Conservation (phyloP, 2,888 invertebrate genomes). For the Lamellibrachia satsuma region DNA sequence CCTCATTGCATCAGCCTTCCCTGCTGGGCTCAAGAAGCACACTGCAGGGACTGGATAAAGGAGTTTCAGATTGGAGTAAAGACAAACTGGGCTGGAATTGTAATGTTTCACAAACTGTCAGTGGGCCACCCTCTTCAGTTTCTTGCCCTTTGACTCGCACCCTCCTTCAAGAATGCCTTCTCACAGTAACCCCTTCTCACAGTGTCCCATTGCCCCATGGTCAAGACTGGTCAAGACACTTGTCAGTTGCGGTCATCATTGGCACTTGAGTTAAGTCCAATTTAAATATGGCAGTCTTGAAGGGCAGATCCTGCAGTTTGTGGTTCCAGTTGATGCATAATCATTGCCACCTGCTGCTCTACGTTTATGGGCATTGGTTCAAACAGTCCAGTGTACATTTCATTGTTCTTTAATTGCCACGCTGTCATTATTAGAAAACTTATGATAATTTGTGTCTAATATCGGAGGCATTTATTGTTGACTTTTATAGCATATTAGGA, state of each 20-base stretch:
- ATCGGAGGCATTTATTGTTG: not conserved
- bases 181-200: not conserved
- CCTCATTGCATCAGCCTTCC: not conserved
- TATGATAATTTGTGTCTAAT: not conserved
- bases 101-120: conserved; percentile 12
- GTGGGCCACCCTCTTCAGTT: not conserved
- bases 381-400: not conserved
- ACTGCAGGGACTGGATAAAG: not conserved
- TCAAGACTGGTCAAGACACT: not conserved
- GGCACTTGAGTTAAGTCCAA: not conserved
- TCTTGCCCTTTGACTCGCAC: not conserved
- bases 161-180: not conserved
- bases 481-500: not conserved
- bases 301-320: not conserved
- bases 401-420: not conserved
- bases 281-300: not conserved
- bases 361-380: not conserved
- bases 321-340: not conserved
- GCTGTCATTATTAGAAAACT: not conserved
- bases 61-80: not conserved
- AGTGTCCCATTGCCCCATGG: not conserved
- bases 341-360: not conserved
- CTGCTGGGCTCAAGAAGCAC: not conserved
- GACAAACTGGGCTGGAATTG: not conserved
- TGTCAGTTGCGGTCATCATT: not conserved